These are phyloP conservation scores for Gallinago nigripennis DNA, from an alignment of 2,797 vertebrate species.

Conservation along the genomic window DNA sequence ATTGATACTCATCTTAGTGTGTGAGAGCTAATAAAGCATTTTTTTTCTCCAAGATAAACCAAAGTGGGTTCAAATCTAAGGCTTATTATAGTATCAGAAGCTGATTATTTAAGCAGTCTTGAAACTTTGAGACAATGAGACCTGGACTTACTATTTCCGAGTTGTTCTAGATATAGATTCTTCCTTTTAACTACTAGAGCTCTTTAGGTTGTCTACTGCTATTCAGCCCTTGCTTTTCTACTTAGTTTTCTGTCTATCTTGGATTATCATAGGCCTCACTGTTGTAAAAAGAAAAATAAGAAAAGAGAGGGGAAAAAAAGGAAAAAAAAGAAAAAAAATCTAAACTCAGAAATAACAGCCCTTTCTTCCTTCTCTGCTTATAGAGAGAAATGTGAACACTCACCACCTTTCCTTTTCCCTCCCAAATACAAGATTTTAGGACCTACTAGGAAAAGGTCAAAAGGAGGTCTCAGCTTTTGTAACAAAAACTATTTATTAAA, in stretches of 20 bases:
- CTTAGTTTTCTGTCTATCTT: neutral
- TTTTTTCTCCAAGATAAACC: neutral
- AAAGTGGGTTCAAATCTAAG: neutral
- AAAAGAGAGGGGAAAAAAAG: neutral
- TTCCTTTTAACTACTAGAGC: neutral
- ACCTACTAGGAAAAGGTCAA: conserved; percentile 10
- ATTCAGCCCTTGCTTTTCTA: neutral
- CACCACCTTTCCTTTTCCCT: conserved; percentile 30
- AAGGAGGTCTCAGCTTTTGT: conserved; percentile 32
- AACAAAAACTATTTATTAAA: conserved; percentile 70
- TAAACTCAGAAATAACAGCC: conserved; percentile 37
- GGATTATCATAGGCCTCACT: neutral
- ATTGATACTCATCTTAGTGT: neutral
- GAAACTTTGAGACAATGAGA: neutral
- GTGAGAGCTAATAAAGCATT: neutral
- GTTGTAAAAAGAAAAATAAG: neutral
- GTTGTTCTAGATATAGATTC: neutral
- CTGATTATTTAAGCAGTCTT: neutral
- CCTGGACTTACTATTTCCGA: rapidly evolving
- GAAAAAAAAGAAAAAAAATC: neutral
- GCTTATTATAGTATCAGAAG: neutral
- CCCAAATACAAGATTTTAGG: conserved; percentile 25
- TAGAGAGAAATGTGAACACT: conserved; percentile 40
- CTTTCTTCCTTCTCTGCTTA: conserved; percentile 32
- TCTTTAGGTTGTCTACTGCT: neutral